Conservation (phyloP, 2,888 invertebrate genomes). For the Callyntrura sp. region DNA sequence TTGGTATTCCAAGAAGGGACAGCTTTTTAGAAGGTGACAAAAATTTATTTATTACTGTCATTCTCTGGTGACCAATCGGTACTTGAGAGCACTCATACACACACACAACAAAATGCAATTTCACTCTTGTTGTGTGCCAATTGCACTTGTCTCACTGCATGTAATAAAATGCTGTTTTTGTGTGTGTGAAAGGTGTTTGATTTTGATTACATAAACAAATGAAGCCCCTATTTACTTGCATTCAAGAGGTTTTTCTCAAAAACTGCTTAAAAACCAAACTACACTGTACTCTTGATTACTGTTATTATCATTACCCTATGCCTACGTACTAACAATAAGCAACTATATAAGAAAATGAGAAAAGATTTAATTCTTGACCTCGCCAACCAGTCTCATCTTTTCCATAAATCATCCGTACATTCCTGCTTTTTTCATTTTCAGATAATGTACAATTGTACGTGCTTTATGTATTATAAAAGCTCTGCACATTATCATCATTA, state of each 20-base stretch:
- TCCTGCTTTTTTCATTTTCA: background rate
- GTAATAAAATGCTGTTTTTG: background rate
- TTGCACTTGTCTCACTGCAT: too few species aligned
- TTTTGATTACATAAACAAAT: too few species aligned
- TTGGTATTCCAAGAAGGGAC: background rate
- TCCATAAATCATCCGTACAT: conserved; percentile 41
- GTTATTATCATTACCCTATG: too few species aligned
- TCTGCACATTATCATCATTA: background rate
- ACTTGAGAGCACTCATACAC: too few species aligned
- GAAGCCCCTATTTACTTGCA: too few species aligned
- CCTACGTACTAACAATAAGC: too few species aligned
- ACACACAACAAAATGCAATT: background rate
- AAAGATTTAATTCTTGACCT: conserved; percentile 56
- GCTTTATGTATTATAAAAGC: background rate
- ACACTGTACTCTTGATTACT: too few species aligned
- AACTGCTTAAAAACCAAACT: too few species aligned
- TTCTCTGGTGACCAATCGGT: background rate
- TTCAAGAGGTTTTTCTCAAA: too few species aligned
- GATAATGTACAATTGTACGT: background rate
- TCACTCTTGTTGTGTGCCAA: background rate
- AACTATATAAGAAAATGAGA: too few species aligned
- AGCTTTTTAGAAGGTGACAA: conserved; percentile 30
- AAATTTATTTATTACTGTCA: background rate
- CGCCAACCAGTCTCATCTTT: conserved; percentile 56
- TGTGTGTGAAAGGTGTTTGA: conserved; percentile 13